Conservation (phyloP, 2,797 vertebrate species). For the Phaenicophaeus curvirostris region DNA sequence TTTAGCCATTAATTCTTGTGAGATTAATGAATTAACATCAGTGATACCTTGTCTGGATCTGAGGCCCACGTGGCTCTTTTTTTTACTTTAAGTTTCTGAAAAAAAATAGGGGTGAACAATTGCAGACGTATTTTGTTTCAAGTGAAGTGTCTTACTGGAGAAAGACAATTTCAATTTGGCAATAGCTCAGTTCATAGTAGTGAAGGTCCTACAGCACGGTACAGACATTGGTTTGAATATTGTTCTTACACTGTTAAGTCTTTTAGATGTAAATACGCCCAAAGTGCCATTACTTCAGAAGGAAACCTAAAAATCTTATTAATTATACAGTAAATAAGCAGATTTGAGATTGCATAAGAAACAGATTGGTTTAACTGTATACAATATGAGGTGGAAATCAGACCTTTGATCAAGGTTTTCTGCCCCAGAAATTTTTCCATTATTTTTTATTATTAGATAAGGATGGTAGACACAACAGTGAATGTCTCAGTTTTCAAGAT, state of each 20-base stretch:
- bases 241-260: background rate
- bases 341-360: background rate
- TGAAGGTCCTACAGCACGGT: background rate
- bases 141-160: background rate
- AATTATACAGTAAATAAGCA: background rate
- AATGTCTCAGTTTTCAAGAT: background rate
- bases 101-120: background rate
- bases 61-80: background rate
- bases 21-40: constrained; percentile 35
- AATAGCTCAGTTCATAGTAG: background rate
- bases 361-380: background rate
- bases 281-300: background rate
- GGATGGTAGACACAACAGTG: background rate
- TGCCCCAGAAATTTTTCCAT: background rate
- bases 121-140: background rate
- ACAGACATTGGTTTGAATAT: background rate
- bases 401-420: background rate
- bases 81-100: background rate
- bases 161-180: background rate
- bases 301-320: background rate
- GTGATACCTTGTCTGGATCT: background rate
- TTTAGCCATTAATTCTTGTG: constrained; percentile 26
- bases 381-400: background rate
- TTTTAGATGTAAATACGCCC: background rate
- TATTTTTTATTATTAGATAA: background rate